A percentile compares a stretch with the other conserved stretches of the same genome.
These are phyloP conservation scores for Cosmia trapezina DNA, from an alignment of 2,888 invertebrate genomes.

Conservation along the genomic window DNA sequence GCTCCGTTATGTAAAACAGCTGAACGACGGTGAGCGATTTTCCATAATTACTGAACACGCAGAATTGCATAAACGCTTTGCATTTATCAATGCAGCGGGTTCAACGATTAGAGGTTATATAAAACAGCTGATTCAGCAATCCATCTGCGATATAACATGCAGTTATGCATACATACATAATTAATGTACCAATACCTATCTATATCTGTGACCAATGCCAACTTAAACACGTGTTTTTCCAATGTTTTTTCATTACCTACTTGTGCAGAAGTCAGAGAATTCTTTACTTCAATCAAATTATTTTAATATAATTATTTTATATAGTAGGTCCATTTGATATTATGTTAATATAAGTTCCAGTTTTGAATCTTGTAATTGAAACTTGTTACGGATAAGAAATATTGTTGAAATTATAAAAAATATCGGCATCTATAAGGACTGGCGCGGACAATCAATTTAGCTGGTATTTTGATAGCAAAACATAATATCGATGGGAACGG, in stretches of 20 bases:
- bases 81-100: too few relatives aligned
- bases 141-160: too few relatives aligned
- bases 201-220: too few relatives aligned
- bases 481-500: conserved; percentile 1
- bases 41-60: too few relatives aligned
- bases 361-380: conserved; percentile 41
- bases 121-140: too few relatives aligned
- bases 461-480: conserved; percentile 10
- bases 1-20: too few relatives aligned
- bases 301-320: neutral
- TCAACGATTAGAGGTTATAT: too few relatives aligned
- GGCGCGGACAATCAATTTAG: conserved; percentile 32
- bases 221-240: neutral
- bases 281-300: neutral
- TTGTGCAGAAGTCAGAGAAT: neutral
- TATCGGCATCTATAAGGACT: neutral
- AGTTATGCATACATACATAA: too few relatives aligned
- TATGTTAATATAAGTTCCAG: conserved; percentile 45
- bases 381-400: conserved; percentile 19
- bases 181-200: too few relatives aligned
- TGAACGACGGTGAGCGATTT: too few relatives aligned
- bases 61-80: too few relatives aligned
- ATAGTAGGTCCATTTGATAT: conserved; percentile 11
- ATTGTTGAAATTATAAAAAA: conserved; percentile 12
- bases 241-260: neutral